These are phyloP conservation scores for Dicyrtomina minuta DNA, from an alignment of 2,888 invertebrate species.

Conservation along the genomic window DNA sequence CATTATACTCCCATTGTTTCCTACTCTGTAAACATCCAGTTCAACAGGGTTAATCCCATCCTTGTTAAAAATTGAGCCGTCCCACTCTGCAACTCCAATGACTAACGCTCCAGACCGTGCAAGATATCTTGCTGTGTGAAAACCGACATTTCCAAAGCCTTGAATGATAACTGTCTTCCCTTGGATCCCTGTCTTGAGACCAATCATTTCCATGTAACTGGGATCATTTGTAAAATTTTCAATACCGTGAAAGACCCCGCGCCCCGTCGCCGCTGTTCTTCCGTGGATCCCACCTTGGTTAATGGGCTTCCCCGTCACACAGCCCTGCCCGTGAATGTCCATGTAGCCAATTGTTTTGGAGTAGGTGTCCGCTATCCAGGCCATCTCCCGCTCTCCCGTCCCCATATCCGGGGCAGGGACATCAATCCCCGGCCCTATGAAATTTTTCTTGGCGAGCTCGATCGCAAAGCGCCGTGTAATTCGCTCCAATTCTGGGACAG, in stretches of 20 bases:
- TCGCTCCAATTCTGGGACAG: conserved; percentile 90
- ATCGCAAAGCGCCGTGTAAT: conserved; percentile 93
- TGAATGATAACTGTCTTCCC: conserved; percentile 94
- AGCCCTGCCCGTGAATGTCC: conserved; percentile 94
- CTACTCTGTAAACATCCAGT: conserved; percentile 81
- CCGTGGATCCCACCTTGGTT: conserved; percentile 97
- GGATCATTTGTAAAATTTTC: conserved; percentile 93
- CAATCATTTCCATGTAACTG: conserved; percentile 90
- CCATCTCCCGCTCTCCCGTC: conserved; percentile 65
- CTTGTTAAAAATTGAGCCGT: conserved; percentile 81
- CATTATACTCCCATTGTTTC: conserved; percentile 84
- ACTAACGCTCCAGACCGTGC: conserved; percentile 89
- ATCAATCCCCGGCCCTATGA: conserved; percentile 66
- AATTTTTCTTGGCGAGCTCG: conserved; percentile 94
- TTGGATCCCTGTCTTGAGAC: conserved; percentile 87
- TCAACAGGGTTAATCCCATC: conserved; percentile 92
- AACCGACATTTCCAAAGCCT: conserved; percentile 97
- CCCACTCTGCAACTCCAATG: conserved; percentile 87
- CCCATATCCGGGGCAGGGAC: conserved; percentile 75
- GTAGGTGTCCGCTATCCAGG: conserved; percentile 67
- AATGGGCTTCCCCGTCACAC: conserved; percentile 97
- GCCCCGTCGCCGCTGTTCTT: conserved; percentile 90
- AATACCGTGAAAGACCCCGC: conserved; percentile 89
- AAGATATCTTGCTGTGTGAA: conserved; percentile 91
- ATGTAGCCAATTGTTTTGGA: conserved; percentile 67